Evolutionary conservation across 2,113 vertebrate genomes (phyloP).

Genomic region (Sakesphorus luctuosus): DNA sequence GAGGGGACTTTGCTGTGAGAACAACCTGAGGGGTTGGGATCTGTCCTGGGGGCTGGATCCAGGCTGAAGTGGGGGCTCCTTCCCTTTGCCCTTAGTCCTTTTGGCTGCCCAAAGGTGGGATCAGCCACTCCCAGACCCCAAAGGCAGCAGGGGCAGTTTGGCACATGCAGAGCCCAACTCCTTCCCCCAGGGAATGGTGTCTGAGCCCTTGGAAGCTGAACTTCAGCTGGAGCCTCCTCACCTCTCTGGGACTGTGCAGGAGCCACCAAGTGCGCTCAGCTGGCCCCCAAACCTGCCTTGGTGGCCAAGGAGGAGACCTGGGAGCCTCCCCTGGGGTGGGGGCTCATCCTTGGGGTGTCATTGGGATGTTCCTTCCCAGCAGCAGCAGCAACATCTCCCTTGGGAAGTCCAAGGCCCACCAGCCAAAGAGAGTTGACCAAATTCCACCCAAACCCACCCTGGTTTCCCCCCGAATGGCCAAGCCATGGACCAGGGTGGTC

Average conservation of each 20-base stretch:
- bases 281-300: not conserved
- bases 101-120: not conserved
- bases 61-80: not conserved
- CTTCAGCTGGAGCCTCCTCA: accelerated
- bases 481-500: accelerated
- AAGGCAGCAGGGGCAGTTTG: not conserved
- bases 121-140: not conserved
- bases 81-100: not conserved
- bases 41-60: not conserved
- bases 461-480: not conserved
- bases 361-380: accelerated
- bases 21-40: accelerated
- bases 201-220: not conserved
- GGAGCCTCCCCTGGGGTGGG: not conserved
- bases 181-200: accelerated
- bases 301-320: not conserved
- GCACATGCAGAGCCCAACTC: not conserved
- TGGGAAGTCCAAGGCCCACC: not conserved
- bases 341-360: not conserved
- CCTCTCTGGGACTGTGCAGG: accelerated
- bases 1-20: not conserved
- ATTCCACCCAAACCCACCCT: not conserved
- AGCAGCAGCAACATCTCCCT: accelerated
- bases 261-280: not conserved
- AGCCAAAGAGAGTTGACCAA: no score